Percentiles rank a stretch among this genome's conserved stretches.
These are phyloP conservation scores for Echinometra lucunter DNA, from an alignment of 53 echinoderm and acorn worm species.

Conservation along the genomic window DNA sequence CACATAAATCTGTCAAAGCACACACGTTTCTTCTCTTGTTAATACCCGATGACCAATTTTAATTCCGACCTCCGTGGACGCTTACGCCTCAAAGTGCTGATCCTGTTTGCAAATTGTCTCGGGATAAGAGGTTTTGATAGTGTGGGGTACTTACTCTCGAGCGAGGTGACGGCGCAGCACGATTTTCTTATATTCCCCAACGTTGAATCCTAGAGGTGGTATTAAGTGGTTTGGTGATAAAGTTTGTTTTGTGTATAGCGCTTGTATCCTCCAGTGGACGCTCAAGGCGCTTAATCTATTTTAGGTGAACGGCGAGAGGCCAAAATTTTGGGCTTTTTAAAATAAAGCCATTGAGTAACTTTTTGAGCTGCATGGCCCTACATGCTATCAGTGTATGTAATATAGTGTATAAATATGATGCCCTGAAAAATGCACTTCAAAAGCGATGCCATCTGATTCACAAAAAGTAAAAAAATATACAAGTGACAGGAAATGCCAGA, in stretches of 20 bases:
- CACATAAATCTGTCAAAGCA: slow-evolving; percentile 11
- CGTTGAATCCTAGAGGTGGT: neutral
- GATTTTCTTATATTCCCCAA: neutral
- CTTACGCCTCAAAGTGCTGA: neutral
- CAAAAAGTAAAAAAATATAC: too few relatives aligned
- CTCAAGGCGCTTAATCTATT: neutral
- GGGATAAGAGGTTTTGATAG: neutral
- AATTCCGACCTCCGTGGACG: neutral
- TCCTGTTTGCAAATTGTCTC: neutral
- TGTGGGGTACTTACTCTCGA: neutral
- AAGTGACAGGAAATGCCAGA: too few relatives aligned
- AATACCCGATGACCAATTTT: slow-evolving; percentile 44
- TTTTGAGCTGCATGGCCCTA: too few relatives aligned
- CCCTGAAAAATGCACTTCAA: too few relatives aligned
- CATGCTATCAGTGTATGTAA: too few relatives aligned
- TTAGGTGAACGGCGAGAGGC: too few relatives aligned
- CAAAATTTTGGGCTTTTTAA: neutral
- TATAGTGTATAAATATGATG: too few relatives aligned
- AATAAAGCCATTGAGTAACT: neutral
- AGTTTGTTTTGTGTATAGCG: too few relatives aligned
- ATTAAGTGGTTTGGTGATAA: neutral
- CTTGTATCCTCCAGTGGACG: too few relatives aligned
- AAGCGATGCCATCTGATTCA: too few relatives aligned
- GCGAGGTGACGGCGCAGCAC: neutral
- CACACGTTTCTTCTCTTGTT: slow-evolving; percentile 6